Base-by-base conservation (phyloP, 2,797 vertebrate genomes). In the Yasuhikotakia modesta region DNA sequence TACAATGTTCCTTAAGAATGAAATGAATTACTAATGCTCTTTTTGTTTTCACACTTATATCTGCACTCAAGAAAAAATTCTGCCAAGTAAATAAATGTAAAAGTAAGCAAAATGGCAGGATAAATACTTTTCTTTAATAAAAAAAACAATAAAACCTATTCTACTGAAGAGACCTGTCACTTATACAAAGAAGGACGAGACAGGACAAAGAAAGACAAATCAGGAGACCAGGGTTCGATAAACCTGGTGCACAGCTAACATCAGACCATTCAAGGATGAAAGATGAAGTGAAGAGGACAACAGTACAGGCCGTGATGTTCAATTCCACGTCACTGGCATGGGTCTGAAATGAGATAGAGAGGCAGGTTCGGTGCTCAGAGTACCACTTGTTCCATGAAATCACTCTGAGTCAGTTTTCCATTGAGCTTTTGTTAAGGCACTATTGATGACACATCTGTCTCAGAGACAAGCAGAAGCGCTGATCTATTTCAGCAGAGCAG, bases 361-460 rank as follows among this genome's bases (percentile, higher is more conserved):
- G 48, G 70, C 39, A 71, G 55, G 68, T 76, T 61, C 76, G 39
- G 58, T 35, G 35, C 78, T 85, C 81, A 81, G 68, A 80, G 78
- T 63, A 79, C 76, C 81, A 81, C 81, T 81, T 85, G 79, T 82
- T 82, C 81, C 81, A 79, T 76, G 75, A 84, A 80, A 80, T 78
- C 71, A 53, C 80, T 80, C 80, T 76, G 81, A 85, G 75, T 82
- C 83, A 82, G 76, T 67, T 72, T 75, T 85, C 68, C 72, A 63
- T 73, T 70, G 83, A 85, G 81, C 72, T 52, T 85, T 82, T 85
- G 64, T 85, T 76, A 53, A 76, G 72, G 66, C 39, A 73, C 75
- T 22, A 81, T 79, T 82, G 70, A 85, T 73, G 81, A 81, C 81
- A 85, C 83, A 85, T 85, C 83, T 85, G 81, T 76, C 76, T 81